Evolutionary conservation across 92 coral and sea anemone species (phyloP), one percentile per base, ranked within the genome.

Genomic region (Zoanthus gigantus): DNA sequence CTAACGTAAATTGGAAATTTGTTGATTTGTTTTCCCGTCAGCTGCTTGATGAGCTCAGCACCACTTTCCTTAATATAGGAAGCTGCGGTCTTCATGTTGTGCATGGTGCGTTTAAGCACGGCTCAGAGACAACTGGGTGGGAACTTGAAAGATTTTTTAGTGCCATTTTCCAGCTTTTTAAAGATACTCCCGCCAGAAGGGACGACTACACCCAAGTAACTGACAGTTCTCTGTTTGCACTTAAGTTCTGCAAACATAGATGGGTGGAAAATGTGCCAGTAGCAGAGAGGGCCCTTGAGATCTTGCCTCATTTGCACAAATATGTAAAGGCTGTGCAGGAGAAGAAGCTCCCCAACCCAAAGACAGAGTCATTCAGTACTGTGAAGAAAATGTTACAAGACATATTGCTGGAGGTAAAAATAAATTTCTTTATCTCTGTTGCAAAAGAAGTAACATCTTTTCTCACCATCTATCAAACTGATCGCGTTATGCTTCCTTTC

Each of bases 401-500:
- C 61, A 17, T 53, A 46, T 83, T 83, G 56, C 76, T 67, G 77
- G 77, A 83, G 77, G 81, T 84, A 6, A 84, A 84, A 68, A 47
- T 84, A 18, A 48, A 72, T 72, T 45, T 84, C 23, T 84, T 84
- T 53, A 84, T 84, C 81, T 72, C 88, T 65, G 77, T 72, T 52
- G 82, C 72, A 42, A 84, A 84, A 73, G 82, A 84, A 47, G 88
- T 84, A 66, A 73, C 80, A 32, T 77, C 72, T 44, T 84, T 84
- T 48, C 88, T 84, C 77, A 84, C 88, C 34, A 48, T 84, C 30
- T 84, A 83, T 83, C 87, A 83, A 68, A 61, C 87, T 46, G 87
- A 83, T n/a, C 57, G 78, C 37, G 87, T 83, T 47, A 37, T 68
- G 75, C 73, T 66, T 44, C 88, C 88, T 67, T 84, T 84, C 30